Conservation (phyloP, 2,888 invertebrate species). For the Drosophila rellima region DNA sequence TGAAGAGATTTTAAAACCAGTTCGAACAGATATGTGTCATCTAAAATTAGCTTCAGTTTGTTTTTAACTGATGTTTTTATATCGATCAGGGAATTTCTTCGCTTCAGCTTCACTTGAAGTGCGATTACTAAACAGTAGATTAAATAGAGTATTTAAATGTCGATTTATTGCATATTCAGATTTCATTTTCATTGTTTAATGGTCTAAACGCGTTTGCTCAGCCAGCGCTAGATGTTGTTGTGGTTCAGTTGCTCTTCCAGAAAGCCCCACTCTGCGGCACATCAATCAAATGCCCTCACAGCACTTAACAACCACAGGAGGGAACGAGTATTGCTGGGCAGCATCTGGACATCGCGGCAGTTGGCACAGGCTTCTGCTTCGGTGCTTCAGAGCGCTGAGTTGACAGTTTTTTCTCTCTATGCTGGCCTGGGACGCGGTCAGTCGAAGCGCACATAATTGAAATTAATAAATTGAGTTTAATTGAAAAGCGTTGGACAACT, state of each 20-base stretch:
- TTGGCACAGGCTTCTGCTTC: conserved; percentile 46
- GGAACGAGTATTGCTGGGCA: conserved; percentile 23
- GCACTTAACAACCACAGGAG: conserved; percentile 55
- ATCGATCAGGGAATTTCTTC: background rate
- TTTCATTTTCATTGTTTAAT: conserved; percentile 39
- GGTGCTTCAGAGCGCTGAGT: conserved; percentile 42
- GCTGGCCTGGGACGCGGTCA: conserved; percentile 45
- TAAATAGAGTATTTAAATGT: conserved; percentile 17
- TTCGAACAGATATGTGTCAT: background rate
- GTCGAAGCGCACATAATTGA: conserved; percentile 77
- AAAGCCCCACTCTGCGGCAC: conserved; percentile 32
- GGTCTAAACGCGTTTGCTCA: conserved; percentile 38
- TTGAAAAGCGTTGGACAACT: conserved; percentile 68
- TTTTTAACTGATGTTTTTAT: background rate
- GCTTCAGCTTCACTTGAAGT: background rate
- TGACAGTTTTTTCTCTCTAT: conserved; percentile 46
- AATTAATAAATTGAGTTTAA: conserved; percentile 80
- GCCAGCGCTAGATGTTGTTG: conserved; percentile 11
- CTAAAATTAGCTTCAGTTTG: too few relatives aligned
- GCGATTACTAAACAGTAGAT: background rate
- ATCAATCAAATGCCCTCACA: conserved; percentile 64
- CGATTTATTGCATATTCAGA: background rate
- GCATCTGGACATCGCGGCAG: conserved; percentile 47
- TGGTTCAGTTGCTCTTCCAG: conserved; percentile 21
- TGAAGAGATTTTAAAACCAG: background rate